phyloP scores from a whole-genome alignment of 2,888 invertebrate species.

The Mythimna pallens region DNA sequence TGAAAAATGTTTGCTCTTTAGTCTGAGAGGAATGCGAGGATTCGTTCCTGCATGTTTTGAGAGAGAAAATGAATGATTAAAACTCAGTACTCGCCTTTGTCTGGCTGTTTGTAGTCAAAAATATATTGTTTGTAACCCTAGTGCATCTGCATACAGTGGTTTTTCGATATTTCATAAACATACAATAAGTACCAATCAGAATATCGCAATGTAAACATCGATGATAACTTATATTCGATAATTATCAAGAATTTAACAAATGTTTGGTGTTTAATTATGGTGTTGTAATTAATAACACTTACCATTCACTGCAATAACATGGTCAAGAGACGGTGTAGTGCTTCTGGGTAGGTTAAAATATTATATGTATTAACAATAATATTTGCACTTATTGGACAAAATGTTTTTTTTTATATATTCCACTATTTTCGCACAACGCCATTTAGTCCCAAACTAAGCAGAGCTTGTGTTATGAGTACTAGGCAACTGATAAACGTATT shows the following conservation, averaged over 20 bases:
- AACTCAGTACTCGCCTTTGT: slow-evolving; percentile 48
- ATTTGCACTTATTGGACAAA: neutral
- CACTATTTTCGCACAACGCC: too few relatives aligned
- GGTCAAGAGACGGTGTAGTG: neutral
- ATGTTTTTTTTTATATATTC: too few relatives aligned
- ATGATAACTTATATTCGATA: slow-evolving; percentile 1
- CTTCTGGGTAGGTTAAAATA: neutral
- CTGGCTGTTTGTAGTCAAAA: slow-evolving; percentile 19
- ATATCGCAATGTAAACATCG: neutral
- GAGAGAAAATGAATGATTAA: slow-evolving; percentile 56
- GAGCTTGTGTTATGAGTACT: too few relatives aligned
- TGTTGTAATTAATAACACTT: neutral
- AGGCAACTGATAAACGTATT: too few relatives aligned
- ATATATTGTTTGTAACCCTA: slow-evolving; percentile 36
- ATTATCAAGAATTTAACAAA: neutral
- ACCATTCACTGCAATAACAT: slow-evolving; percentile 18
- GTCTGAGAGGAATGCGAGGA: slow-evolving; percentile 39
- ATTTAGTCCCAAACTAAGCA: too few relatives aligned
- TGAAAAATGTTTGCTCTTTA: slow-evolving; percentile 55
- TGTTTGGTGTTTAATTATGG: slow-evolving; percentile 16
- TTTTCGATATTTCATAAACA: slow-evolving; percentile 7
- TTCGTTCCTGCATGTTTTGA: slow-evolving; percentile 48
- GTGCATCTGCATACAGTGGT: neutral
- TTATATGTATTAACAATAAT: neutral
- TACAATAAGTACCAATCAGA: neutral